Evolutionary conservation across 1,140 invertebrate genomes (phyloP), one percentile per base, ranked within the genome.

Genomic region (Drosophila albomicans): DNA sequence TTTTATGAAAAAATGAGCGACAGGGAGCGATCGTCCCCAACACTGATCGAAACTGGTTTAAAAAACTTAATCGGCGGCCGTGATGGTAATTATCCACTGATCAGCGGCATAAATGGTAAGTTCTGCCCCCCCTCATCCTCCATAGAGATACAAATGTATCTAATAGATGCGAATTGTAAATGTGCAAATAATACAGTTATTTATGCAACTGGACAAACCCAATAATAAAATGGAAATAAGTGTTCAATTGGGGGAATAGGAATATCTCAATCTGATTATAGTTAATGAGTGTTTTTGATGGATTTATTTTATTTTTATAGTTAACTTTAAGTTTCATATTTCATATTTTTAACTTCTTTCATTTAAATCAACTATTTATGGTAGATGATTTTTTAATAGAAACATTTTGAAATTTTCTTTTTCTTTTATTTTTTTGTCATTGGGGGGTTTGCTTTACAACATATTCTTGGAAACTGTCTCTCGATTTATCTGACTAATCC

Each of bases 11-110:
- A 94, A 94, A 96, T 96, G 95, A 96, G 95, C 94, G 95, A 96
- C 94, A 95, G 95, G 94, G 95, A 96, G 94, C 94, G 95, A 93
- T 95, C 95, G 93, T 96, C 95, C 94, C 95, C 95, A 93, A 96
- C 94, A 94, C 95, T 96, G 93, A 95, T 95, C 94, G 95, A 96
- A 95, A 95, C 95, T 94, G 95, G 95, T 94, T 95, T 96, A 93
- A 96, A 95, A 94, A 96, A 96, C 94, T 94, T 96, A 93, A 95
- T 96, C 93, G 95, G 95, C 93, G 94, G 95, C 87, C 95, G 95
- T 93, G 95, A 95, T 94, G 94, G 94, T 93, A 95, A 96, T 93
- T 96, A 96, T 94, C 95, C 95, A 93, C 94, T 96, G 80, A 96
- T 96, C 93, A 94, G 94, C 93, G 94, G 94, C 93, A 93, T 92